phyloP scores from a whole-genome alignment of 1,140 invertebrate species.

The Hydropsyche tenuis region DNA sequence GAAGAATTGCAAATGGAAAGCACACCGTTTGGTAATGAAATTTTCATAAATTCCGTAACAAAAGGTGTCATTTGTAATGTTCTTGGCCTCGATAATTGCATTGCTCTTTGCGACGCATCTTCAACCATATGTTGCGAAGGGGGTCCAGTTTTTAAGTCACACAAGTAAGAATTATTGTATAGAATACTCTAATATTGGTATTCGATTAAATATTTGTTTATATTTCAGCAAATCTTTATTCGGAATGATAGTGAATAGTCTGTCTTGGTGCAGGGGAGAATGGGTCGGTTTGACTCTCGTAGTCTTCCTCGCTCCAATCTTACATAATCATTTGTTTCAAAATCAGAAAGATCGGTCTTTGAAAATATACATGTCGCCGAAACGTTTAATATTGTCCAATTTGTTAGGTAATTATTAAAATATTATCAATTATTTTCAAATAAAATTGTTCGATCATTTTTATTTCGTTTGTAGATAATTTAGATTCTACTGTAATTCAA shows the following conservation, averaged over 20 bases:
- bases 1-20: constrained; percentile 55
- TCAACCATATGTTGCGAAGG: constrained; percentile 67
- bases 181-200: no score
- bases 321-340: constrained; percentile 12
- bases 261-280: constrained; percentile 68
- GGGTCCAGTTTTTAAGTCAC: constrained; percentile 62
- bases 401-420: constrained; percentile 18
- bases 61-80: constrained; percentile 66
- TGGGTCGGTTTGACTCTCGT: constrained; percentile 68
- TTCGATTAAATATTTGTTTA: no score
- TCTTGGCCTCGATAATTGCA: constrained; percentile 60
- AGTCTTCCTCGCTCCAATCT: constrained; percentile 57
- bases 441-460: not conserved
- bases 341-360: not conserved
- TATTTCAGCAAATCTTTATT: constrained; percentile 54
- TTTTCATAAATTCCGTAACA: constrained; percentile 65
- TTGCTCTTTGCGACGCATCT: constrained; percentile 67
- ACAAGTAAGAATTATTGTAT: constrained; percentile 15
- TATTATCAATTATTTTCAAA: constrained; percentile 3
- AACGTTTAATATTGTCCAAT: not conserved
- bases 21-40: constrained; percentile 62
- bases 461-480: constrained; percentile 5
- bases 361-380: not conserved
- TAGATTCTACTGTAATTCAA: constrained; percentile 59
- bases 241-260: constrained; percentile 65